A percentile compares a stretch with the other conserved stretches of the same genome.
Conservation (phyloP, 2,888 invertebrate species). For the Cremastinae sp. region DNA sequence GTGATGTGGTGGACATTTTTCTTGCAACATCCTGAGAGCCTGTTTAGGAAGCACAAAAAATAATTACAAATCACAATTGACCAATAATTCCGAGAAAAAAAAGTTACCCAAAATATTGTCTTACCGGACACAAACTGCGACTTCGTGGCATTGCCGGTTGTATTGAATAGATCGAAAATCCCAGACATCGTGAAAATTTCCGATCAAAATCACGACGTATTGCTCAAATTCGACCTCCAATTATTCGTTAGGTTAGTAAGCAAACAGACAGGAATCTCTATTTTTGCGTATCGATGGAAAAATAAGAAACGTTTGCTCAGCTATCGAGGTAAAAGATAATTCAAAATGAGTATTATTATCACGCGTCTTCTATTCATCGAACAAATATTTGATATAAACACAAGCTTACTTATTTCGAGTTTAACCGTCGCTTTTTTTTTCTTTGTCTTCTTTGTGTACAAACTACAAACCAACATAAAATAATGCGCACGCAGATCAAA, state of each 20-base stretch:
- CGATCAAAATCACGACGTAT: conserved; percentile 7
- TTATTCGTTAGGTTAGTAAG: not conserved
- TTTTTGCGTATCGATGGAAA: too few relatives aligned
- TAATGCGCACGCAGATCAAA: too few relatives aligned
- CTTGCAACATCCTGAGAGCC: conserved; percentile 16
- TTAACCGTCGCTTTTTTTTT: conserved; percentile 19
- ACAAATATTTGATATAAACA: not conserved
- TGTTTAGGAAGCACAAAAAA: conserved; percentile 1
- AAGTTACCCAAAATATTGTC: conserved; percentile 5
- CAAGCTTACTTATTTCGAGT: not conserved
- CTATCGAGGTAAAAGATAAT: not conserved
- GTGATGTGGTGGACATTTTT: conserved; percentile 20
- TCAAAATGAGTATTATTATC: not conserved
- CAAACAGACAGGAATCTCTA: conserved; percentile 4
- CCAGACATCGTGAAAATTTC: conserved; percentile 46
- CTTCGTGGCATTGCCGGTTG: conserved; percentile 23
- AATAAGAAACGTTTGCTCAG: too few relatives aligned
- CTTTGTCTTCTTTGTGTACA: conserved; percentile 9
- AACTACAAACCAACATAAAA: not conserved
- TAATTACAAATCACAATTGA: not conserved
- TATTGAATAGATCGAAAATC: conserved; percentile 53
- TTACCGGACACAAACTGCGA: conserved; percentile 38
- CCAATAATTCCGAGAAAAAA: not conserved
- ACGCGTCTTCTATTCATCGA: not conserved
- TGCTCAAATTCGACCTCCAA: not conserved